Conservation (phyloP, 2,797 vertebrate species). For the Pogoniulus pusillus region DNA sequence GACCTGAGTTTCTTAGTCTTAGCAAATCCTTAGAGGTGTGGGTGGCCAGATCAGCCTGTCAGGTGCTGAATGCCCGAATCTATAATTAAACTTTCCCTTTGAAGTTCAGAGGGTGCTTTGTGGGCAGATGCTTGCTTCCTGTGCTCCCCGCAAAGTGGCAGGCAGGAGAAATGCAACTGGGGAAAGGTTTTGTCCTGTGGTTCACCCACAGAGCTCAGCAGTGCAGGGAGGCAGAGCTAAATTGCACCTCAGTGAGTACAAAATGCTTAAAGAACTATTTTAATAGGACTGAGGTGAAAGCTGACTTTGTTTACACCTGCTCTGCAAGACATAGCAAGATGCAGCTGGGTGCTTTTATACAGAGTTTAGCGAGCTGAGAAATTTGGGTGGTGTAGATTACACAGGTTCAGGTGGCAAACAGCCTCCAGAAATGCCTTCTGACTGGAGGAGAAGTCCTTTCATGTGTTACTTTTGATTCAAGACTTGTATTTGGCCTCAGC, state of each 20-base stretch:
- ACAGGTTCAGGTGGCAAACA: neutral
- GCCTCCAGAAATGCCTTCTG: neutral
- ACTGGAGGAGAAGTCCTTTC: neutral
- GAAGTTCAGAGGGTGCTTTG: neutral
- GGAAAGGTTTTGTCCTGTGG: neutral
- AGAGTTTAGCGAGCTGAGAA: neutral
- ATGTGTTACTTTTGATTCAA: neutral
- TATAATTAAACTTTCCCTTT: neutral
- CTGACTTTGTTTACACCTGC: neutral
- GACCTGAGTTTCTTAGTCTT: neutral
- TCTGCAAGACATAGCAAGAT: neutral
- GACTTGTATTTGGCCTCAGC: neutral
- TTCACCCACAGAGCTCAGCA: neutral
- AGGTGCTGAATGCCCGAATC: neutral
- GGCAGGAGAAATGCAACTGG: neutral
- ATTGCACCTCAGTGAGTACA: fast-evolving
- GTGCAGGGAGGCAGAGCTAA: neutral
- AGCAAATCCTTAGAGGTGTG: neutral
- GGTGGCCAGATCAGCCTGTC: neutral
- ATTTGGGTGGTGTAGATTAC: neutral
- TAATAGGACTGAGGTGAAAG: neutral
- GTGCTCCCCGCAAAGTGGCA: neutral
- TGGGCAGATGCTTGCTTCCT: neutral
- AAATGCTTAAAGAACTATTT: neutral
- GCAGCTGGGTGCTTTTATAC: neutral